Conservation (phyloP, 2,113 vertebrate genomes). For the Oenanthe melanoleuca region DNA sequence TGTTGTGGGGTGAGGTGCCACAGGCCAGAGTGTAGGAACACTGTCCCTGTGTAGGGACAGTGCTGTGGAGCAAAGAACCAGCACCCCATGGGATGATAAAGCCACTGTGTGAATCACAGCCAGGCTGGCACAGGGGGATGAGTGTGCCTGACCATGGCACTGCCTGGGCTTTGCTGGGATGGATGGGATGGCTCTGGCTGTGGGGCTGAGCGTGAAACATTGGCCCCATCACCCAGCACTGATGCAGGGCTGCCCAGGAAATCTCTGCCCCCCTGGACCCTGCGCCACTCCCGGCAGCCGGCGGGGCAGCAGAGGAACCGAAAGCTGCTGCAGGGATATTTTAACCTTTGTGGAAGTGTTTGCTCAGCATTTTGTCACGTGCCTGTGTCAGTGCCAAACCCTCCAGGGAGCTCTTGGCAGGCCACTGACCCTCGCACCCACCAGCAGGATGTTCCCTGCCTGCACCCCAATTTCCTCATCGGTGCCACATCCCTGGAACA, state of each 20-base stretch:
- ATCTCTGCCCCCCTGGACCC: accelerated
- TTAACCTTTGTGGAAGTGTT: conserved; percentile 10
- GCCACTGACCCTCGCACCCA: not conserved
- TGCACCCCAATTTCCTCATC: accelerated
- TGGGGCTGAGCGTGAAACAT: accelerated
- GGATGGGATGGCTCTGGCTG: accelerated
- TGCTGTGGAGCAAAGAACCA: accelerated
- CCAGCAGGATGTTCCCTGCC: not conserved
- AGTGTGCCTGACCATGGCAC: accelerated
- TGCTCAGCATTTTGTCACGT: conserved; percentile 41
- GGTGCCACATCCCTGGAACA: accelerated
- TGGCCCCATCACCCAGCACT: not conserved
- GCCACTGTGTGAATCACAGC: accelerated
- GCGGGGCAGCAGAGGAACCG: not conserved
- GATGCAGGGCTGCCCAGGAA: accelerated
- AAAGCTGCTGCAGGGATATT: not conserved
- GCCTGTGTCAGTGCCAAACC: not conserved
- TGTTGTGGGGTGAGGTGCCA: no score
- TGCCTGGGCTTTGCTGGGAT: not conserved
- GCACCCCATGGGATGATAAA: not conserved
- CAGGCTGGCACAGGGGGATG: accelerated
- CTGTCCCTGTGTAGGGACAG: not conserved
- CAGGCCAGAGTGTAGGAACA: accelerated
- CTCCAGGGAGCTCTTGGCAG: not conserved
- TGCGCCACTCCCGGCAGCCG: accelerated